Evolutionary conservation across 2,888 invertebrate species (phyloP).

Genomic region (Sinopyrophorus schimmeli): DNA sequence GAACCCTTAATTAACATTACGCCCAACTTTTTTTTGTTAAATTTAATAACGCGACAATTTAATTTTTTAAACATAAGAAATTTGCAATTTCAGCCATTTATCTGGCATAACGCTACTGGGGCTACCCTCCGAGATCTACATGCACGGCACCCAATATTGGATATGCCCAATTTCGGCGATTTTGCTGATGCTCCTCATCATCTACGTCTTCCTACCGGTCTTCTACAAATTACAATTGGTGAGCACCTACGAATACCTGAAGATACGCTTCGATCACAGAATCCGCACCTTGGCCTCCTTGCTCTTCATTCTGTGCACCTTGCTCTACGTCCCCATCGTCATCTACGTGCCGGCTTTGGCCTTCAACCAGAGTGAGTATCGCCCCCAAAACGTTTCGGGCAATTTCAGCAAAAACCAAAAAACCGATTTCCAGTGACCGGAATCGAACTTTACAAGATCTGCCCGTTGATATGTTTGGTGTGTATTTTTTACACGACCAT

Average conservation of each 20-base stretch:
- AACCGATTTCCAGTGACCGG: conserved; percentile 28
- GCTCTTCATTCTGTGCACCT: conserved; percentile 60
- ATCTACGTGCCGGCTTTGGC: conserved; percentile 69
- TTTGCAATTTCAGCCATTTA: conserved; percentile 65
- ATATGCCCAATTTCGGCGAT: conserved; percentile 53
- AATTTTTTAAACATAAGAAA: too few species aligned
- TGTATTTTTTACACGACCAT: conserved; percentile 78
- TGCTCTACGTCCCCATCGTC: conserved; percentile 64
- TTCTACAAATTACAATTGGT: conserved; percentile 69
- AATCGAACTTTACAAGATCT: conserved; percentile 65
- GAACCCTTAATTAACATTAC: too few species aligned
- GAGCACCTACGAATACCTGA: conserved; percentile 67
- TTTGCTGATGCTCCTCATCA: conserved; percentile 42
- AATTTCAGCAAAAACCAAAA: too few species aligned
- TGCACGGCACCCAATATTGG: conserved; percentile 67
- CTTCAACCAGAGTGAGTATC: conserved; percentile 62
- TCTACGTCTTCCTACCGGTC: conserved; percentile 60
- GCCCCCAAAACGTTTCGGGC: not conserved
- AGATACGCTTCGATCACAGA: conserved; percentile 62
- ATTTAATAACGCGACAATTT: not conserved
- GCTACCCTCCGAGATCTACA: conserved; percentile 71
- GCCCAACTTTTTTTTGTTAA: too few species aligned
- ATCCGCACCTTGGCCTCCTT: conserved; percentile 62
- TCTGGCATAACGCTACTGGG: conserved; percentile 73
- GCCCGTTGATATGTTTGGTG: conserved; percentile 68